A percentile compares a stretch with the other conserved stretches of the same genome.
phyloP scores from a whole-genome alignment of 2,888 invertebrate species.

The Ptychoptera contaminata region DNA sequence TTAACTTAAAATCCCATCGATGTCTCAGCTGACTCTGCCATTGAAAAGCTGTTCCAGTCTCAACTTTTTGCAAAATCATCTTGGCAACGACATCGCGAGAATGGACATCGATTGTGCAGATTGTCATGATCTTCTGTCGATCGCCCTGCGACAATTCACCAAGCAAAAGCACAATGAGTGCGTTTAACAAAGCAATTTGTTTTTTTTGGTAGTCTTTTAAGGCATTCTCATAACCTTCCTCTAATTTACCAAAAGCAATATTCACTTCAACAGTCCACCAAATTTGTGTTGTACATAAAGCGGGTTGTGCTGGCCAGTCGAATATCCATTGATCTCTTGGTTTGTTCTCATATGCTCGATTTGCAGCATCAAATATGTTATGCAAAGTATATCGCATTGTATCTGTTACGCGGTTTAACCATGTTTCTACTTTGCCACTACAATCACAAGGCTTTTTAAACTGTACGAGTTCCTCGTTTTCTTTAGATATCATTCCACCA shows the following conservation, averaged over 20 bases:
- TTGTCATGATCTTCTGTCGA: conserved; percentile 91
- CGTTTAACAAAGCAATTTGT: conserved; percentile 69
- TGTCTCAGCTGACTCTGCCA: conserved; percentile 80
- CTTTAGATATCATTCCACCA: conserved; percentile 72
- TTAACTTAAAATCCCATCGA: conserved; percentile 66
- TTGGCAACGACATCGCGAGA: conserved; percentile 86
- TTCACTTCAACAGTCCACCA: conserved; percentile 94
- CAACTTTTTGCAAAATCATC: conserved; percentile 68
- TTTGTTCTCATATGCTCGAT: conserved; percentile 74
- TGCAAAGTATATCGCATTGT: conserved; percentile 69
- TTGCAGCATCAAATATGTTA: conserved; percentile 61
- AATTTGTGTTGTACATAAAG: conserved; percentile 82
- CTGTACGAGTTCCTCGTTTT: conserved; percentile 52
- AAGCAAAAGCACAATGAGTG: conserved; percentile 65
- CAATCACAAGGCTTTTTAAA: conserved; percentile 63
- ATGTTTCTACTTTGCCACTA: conserved; percentile 77
- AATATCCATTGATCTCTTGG: conserved; percentile 82
- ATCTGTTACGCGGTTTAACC: conserved; percentile 78
- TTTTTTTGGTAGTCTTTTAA: conserved; percentile 84
- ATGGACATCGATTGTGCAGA: conserved; percentile 92
- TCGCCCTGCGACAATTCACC: conserved; percentile 70
- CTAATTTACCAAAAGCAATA: conserved; percentile 72
- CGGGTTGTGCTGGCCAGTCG: conserved; percentile 83
- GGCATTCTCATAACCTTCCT: conserved; percentile 86
- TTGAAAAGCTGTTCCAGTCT: conserved; percentile 62